These are phyloP conservation scores for Ceratosolen solmsi DNA, from an alignment of 1,140 invertebrate genomes.

Conservation along the genomic window DNA sequence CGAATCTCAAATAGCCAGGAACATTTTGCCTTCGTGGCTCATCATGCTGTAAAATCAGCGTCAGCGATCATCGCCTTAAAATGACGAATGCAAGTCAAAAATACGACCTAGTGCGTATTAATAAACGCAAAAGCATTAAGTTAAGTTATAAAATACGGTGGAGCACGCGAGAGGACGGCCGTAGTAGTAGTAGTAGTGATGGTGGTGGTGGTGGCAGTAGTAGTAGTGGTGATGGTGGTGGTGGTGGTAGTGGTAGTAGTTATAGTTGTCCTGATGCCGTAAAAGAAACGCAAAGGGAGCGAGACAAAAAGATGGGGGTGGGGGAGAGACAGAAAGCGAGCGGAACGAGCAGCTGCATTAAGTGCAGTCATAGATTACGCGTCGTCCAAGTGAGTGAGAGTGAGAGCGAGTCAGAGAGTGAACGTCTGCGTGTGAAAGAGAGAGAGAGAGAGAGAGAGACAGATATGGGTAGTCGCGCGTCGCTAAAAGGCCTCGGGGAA, in stretches of 20 bases:
- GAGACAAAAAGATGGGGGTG: constrained; percentile 40
- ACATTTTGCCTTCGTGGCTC: no score
- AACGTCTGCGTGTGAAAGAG: no score
- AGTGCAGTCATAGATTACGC: constrained; percentile 72
- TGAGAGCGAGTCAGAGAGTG: no score
- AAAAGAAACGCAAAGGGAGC: constrained; percentile 29
- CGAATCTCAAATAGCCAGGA: no score
- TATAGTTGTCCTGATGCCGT: not conserved
- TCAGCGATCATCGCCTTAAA: not conserved
- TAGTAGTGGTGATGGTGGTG: not conserved
- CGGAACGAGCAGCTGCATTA: constrained; percentile 70
- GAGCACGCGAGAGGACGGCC: not conserved
- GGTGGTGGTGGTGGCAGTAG: not conserved
- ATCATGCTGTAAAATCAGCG: no score
- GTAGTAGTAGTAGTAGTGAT: not conserved
- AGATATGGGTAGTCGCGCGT: not conserved
- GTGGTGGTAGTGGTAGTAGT: not conserved
- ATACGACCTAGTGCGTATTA: not conserved
- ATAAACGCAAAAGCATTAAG: not conserved
- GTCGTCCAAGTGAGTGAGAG: constrained; percentile 33
- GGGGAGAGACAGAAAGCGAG: constrained; percentile 55
- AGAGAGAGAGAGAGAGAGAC: not conserved
- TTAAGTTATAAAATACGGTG: not conserved
- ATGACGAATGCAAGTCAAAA: not conserved
- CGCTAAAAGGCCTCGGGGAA: constrained; percentile 64